A percentile compares a stretch with the other conserved stretches of the same genome.
Conservation (phyloP, 1,140 invertebrate genomes). For the Liolophura sinensis region DNA sequence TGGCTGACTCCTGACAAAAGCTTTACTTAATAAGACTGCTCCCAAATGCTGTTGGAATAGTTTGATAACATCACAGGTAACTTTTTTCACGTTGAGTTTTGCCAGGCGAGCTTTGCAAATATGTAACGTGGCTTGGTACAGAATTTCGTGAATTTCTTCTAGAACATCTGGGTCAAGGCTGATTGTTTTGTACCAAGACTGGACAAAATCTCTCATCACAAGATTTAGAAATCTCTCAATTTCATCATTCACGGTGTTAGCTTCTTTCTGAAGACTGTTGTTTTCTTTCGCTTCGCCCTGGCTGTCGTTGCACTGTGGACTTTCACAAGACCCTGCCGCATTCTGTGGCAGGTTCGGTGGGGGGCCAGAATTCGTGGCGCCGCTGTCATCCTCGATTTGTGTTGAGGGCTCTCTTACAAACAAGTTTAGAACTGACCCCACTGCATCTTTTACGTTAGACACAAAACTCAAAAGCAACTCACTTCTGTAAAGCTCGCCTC, state of each 20-base stretch:
- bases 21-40: conserved; percentile 20
- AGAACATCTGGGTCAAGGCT: conserved; percentile 19
- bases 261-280: too few relatives aligned
- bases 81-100: conserved; percentile 12
- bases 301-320: too few relatives aligned
- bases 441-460: too few relatives aligned
- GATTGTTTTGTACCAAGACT: conserved; percentile 30
- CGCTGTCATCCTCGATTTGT: too few relatives aligned
- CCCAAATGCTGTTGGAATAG: conserved; percentile 28
- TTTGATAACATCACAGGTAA: conserved; percentile 17
- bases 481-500: too few relatives aligned
- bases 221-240: conserved; percentile 27
- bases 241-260: conserved; percentile 8
- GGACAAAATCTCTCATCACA: conserved; percentile 31
- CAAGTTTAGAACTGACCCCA: too few relatives aligned
- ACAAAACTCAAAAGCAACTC: too few relatives aligned
- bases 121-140: conserved; percentile 18
- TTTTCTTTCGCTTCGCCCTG: too few relatives aligned
- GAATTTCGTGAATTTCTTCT: conserved; percentile 21
- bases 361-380: too few relatives aligned
- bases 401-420: too few relatives aligned
- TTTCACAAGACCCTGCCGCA: too few relatives aligned
- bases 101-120: conserved; percentile 11
- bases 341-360: too few relatives aligned
- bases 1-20: conserved; percentile 20